These are phyloP conservation scores for Globia sparganii DNA, from an alignment of 2,888 invertebrate genomes.

Conservation along the genomic window DNA sequence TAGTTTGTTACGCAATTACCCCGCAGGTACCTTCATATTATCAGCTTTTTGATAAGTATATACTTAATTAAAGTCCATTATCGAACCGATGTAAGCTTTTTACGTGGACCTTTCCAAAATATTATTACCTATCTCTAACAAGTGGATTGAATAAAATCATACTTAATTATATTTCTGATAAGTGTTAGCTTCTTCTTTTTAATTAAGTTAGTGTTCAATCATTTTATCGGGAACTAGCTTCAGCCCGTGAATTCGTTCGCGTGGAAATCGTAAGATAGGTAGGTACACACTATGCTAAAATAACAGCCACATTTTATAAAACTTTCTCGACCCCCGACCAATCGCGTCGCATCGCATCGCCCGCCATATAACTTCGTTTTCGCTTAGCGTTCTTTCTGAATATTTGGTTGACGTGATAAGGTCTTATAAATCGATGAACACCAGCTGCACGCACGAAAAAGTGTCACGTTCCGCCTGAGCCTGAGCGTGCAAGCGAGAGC, in stretches of 20 bases:
- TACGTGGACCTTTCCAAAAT: not conserved
- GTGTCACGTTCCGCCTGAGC: too few relatives aligned
- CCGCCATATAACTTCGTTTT: not conserved
- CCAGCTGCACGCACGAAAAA: too few relatives aligned
- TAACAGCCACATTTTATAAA: not conserved
- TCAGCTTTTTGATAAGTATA: not conserved
- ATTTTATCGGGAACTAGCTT: constrained; percentile 7
- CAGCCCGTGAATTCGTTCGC: not conserved
- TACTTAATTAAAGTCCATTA: constrained; percentile 28
- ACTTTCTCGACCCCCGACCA: too few relatives aligned
- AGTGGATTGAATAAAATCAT: constrained; percentile 20
- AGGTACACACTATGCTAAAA: too few relatives aligned
- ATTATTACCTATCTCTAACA: not conserved
- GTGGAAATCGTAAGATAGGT: not conserved
- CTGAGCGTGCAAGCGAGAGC: too few relatives aligned
- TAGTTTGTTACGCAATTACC: too few relatives aligned
- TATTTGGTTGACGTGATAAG: too few relatives aligned
- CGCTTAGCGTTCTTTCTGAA: not conserved
- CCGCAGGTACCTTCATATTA: not conserved
- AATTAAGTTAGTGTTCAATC: constrained; percentile 31
- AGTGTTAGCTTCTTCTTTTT: constrained; percentile 24
- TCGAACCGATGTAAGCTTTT: constrained; percentile 22
- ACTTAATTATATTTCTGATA: not conserved
- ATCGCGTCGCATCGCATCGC: not conserved
- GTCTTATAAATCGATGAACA: too few relatives aligned